A percentile compares a stretch with the other conserved stretches of the same genome.
Conservation (phyloP, 2,888 invertebrate genomes). For the Calameuta pallipes region DNA sequence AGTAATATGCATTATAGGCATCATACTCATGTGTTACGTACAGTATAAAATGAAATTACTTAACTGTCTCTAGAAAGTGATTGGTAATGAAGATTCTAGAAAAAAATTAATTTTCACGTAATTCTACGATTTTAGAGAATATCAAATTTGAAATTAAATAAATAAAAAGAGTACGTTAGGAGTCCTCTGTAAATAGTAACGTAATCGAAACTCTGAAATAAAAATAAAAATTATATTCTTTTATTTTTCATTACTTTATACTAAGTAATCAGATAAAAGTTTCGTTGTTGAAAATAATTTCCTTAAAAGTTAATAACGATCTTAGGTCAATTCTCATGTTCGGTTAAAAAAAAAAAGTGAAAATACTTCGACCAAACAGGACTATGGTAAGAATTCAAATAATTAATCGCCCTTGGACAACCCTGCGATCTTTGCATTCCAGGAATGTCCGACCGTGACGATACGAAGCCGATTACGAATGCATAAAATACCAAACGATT, state of each 20-base stretch:
- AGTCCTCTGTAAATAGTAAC: background rate
- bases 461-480: constrained; percentile 42
- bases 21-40: background rate
- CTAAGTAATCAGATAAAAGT: background rate
- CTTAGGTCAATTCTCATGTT: background rate
- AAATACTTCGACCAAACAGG: background rate
- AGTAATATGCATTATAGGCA: background rate
- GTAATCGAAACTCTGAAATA: background rate
- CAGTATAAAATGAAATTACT: background rate
- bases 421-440: constrained; percentile 35
- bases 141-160: background rate
- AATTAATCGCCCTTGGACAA: constrained; percentile 43
- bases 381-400: background rate
- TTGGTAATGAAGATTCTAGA: background rate
- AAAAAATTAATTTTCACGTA: background rate
- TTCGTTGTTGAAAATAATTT: background rate
- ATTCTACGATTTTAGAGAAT: background rate
- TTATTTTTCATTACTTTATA: background rate
- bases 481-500: constrained; percentile 42
- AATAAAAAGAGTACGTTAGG: background rate
- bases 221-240: background rate
- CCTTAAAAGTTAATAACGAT: background rate
- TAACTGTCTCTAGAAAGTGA: background rate
- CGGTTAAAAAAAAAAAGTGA: background rate
- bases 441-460: constrained; percentile 32